Evolutionary conservation across 2,888 invertebrate genomes (phyloP), one percentile per base, ranked within the genome.

Genomic region (Parnassius glacialis): DNA sequence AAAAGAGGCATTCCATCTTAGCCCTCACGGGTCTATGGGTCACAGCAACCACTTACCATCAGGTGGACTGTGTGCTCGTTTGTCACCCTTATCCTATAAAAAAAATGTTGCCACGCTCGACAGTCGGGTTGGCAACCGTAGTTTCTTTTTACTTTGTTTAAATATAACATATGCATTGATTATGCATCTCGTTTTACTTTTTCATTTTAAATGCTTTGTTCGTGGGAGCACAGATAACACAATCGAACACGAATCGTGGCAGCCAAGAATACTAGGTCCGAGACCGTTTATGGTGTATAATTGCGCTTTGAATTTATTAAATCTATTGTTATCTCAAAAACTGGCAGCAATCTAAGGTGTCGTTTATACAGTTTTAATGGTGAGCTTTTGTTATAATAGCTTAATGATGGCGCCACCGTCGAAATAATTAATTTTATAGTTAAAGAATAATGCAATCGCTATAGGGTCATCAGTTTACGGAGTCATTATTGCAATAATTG

Each of bases 281-380:
- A 51, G 20, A 11, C 16, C 5, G 51, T 62, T 59, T 57, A 63
- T 66, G 58, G 59, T 48, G 51, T 64, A 66, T 66, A 66, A 70
- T 67, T 67, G 63, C 60, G 64, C 57, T 65, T 65, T 61, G 52
- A 66, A 65, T 68, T 66, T 64, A 65, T 68, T 51, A 60, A 64
- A 60, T 61, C 61, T 62, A 71, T 67, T 64, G 66, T 71, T 71
- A 69, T 71, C 66, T 71, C 62, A 63, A 63, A 63, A 68, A 71
- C 75, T 74, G 75, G 73, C 67, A 74, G 71, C 69, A 72, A 75
- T 79, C 76, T 82, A 68, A 83, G 78, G 75, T 80, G 80, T 83
- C 85, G 82, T 84, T 86, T 82, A 84, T 80, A 77, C 73, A 70
- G 66, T 81, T 84, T 84, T 85, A 84, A 86, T 83, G 73, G 77